Conservation (phyloP, 53 echinoderm and acorn worm genomes). For the Hippasteria phrygiana region DNA sequence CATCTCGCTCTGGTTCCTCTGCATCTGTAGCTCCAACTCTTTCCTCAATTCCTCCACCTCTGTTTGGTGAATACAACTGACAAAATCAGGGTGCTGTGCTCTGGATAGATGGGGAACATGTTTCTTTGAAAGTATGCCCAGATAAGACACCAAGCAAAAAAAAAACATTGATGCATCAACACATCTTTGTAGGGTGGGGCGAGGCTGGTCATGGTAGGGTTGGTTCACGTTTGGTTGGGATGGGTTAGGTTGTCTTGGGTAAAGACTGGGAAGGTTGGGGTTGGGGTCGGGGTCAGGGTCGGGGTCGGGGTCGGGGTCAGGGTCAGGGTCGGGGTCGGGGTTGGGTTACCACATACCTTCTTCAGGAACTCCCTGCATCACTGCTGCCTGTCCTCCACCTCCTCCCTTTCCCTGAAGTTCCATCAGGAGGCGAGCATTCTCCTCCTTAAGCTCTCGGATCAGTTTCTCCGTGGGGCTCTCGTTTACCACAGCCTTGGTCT, state of each 20-base stretch:
- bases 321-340: not conserved
- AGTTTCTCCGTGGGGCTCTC: constrained; percentile 98
- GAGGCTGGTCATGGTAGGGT: not conserved
- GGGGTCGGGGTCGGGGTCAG: not conserved
- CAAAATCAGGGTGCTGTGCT: not conserved
- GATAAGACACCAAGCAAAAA: no score
- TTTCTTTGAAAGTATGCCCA: not conserved
- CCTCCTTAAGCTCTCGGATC: constrained; percentile 97
- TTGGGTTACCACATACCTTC: constrained; percentile 63
- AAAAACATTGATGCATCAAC: no score
- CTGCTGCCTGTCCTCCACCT: constrained; percentile 69
- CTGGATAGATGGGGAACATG: not conserved
- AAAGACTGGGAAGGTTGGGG: not conserved
- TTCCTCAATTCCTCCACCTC: constrained; percentile 94
- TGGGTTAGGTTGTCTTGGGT: not conserved
- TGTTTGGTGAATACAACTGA: constrained; percentile 4
- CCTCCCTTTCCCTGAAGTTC: constrained; percentile 83
- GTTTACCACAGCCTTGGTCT: constrained; percentile 96
- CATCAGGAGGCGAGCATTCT: constrained; percentile 87
- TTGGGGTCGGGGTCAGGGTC: not conserved
- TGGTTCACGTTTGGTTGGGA: not conserved
- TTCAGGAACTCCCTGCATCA: constrained; percentile 89
- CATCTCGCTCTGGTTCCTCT: constrained; percentile 92
- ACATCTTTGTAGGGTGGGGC: not conserved
- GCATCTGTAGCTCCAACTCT: constrained; percentile 74